Conservation (phyloP, 2,888 invertebrate genomes). For the Lycophotia porphyrea region DNA sequence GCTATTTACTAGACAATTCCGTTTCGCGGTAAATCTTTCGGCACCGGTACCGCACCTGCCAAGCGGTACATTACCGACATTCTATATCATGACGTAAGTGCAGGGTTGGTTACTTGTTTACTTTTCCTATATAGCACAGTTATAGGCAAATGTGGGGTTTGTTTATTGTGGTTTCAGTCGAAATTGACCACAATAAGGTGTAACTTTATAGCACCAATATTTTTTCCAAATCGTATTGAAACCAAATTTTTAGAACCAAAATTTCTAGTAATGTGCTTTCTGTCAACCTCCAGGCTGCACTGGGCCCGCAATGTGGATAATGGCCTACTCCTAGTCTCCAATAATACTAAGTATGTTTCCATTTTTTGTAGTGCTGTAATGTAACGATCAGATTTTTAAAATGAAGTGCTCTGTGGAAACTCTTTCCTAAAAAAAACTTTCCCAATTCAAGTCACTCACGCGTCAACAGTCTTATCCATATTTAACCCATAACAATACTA, state of each 20-base stretch:
- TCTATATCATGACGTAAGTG: conserved; percentile 30
- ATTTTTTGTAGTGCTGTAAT: neutral
- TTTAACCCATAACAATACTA: neutral
- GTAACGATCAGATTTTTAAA: neutral
- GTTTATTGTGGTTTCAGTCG: neutral
- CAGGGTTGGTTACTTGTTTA: conserved; percentile 19
- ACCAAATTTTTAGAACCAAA: neutral
- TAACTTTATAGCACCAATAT: neutral
- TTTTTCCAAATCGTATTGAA: neutral
- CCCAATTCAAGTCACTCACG: neutral
- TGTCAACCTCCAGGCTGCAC: neutral
- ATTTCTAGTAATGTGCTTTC: neutral
- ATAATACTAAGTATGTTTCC: neutral
- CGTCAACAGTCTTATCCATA: neutral
- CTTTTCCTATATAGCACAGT: neutral
- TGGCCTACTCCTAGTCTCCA: neutral
- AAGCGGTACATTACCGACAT: conserved; percentile 31
- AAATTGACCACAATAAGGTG: neutral
- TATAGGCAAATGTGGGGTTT: neutral
- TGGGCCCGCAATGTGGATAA: neutral
- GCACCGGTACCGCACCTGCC: conserved; percentile 25
- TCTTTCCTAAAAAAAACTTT: neutral
- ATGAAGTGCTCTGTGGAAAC: neutral
- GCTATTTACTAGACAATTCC: conserved; percentile 28
- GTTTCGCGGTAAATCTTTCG: conserved; percentile 34